Percentiles rank a stretch among this genome's conserved stretches.
phyloP scores from a whole-genome alignment of 2,888 invertebrate species.

The Rhynchonema sp. region DNA sequence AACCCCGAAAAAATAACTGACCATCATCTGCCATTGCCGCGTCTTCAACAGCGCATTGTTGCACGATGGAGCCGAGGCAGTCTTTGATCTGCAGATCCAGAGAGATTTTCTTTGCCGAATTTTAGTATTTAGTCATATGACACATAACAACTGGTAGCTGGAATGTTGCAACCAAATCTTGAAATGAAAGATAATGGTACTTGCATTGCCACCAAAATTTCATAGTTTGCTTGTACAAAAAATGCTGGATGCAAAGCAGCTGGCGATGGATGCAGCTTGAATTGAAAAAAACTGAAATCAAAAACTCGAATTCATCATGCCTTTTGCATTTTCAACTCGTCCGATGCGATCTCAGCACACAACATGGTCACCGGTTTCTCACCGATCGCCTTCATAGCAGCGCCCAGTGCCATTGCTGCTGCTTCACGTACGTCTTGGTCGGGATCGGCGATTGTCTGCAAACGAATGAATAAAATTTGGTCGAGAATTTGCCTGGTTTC shows the following conservation, averaged over 20 bases:
- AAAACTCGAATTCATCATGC: constrained; percentile 22
- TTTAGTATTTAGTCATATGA: not conserved
- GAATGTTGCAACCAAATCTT: not conserved
- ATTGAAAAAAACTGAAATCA: not conserved
- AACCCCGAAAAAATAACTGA: not conserved
- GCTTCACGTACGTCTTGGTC: constrained; percentile 78
- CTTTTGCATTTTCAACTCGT: constrained; percentile 72
- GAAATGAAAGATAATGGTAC: no score
- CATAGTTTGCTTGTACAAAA: no score
- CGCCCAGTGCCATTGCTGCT: constrained; percentile 77
- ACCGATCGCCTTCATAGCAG: constrained; percentile 73
- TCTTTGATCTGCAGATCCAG: no score
- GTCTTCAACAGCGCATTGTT: no score
- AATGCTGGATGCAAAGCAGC: no score
- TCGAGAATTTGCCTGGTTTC: no score
- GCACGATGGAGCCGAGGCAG: no score
- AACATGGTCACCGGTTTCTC: constrained; percentile 71
- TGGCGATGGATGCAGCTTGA: no score
- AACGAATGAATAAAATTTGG: no score
- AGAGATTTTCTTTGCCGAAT: not conserved
- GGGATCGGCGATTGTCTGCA: constrained; percentile 31
- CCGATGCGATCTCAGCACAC: constrained; percentile 52
- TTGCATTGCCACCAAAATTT: no score
- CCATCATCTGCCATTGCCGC: not conserved
- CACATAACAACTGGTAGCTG: no score